phyloP scores from a whole-genome alignment of 2,797 vertebrate genomes.

The Tragopan temminckii region DNA sequence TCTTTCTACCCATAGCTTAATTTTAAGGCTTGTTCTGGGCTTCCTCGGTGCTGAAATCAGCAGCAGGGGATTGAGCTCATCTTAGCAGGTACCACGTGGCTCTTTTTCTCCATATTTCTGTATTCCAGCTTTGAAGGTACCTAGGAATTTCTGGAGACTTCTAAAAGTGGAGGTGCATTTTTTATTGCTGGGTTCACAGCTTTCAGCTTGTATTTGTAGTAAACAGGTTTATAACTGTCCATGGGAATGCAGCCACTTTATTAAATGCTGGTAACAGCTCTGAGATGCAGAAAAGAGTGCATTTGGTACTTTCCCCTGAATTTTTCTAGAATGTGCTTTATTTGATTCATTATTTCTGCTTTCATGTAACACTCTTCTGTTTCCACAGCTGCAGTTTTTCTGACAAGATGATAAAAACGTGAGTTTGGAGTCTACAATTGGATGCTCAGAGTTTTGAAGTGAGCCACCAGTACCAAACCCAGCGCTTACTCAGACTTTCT shows the following conservation, averaged over 20 bases:
- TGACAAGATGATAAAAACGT: constrained; percentile 86
- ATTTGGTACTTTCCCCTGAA: neutral
- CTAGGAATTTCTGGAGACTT: neutral
- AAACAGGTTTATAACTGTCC: neutral
- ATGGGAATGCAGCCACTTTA: neutral
- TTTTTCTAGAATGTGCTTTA: neutral
- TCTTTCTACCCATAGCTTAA: neutral
- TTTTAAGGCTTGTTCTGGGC: neutral
- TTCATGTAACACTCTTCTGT: constrained; percentile 41
- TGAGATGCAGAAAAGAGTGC: neutral
- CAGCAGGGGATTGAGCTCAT: neutral
- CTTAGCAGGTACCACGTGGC: neutral
- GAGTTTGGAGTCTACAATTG: constrained; percentile 82
- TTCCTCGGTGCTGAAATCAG: neutral
- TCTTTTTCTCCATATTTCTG: neutral
- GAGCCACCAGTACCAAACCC: constrained; percentile 89
- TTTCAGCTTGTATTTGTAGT: neutral
- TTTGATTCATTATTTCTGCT: neutral
- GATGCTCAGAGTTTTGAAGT: constrained; percentile 85
- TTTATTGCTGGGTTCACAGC: neutral
- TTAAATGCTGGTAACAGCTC: neutral
- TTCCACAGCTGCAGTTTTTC: constrained; percentile 86
- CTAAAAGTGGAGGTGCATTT: neutral
- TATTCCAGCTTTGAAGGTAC: neutral
- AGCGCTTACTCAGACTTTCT: constrained; percentile 84